Conservation (phyloP, 2,888 invertebrate genomes). For the Eumacrocentrus americanus region DNA sequence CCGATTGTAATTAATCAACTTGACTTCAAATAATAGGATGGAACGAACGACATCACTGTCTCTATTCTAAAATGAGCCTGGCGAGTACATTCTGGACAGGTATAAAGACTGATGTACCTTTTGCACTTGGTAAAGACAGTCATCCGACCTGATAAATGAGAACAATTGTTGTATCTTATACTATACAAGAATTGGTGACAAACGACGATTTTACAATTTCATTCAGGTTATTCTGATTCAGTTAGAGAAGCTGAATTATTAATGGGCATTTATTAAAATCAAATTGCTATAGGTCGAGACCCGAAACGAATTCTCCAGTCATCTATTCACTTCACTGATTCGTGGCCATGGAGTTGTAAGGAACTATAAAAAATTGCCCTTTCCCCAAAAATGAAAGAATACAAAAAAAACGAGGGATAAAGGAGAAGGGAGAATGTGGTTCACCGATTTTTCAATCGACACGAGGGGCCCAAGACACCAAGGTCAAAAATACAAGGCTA, state of each 20-base stretch:
- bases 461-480: too few species aligned
- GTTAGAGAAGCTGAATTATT: too few species aligned
- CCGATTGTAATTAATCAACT: not conserved
- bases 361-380: slow-evolving; percentile 7
- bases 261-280: slow-evolving; percentile 9
- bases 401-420: not conserved
- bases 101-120: not conserved
- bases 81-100: too few species aligned
- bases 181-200: not conserved
- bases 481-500: not conserved
- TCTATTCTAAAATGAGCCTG: too few species aligned
- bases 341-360: not conserved
- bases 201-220: slow-evolving; percentile 2
- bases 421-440: not conserved
- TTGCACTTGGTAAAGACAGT: not conserved
- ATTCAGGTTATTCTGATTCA: too few species aligned
- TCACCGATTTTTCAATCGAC: not conserved
- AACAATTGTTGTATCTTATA: slow-evolving; percentile 19
- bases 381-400: slow-evolving; percentile 18
- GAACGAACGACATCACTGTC: not conserved
- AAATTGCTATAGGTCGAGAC: not conserved
- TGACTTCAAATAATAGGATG: not conserved
- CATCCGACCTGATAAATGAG: slow-evolving; percentile 41
- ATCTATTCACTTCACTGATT: too few species aligned
- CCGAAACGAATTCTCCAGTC: too few species aligned